These are phyloP conservation scores for Aix galericulata DNA, from an alignment of 2,113 vertebrate genomes.

Conservation along the genomic window DNA sequence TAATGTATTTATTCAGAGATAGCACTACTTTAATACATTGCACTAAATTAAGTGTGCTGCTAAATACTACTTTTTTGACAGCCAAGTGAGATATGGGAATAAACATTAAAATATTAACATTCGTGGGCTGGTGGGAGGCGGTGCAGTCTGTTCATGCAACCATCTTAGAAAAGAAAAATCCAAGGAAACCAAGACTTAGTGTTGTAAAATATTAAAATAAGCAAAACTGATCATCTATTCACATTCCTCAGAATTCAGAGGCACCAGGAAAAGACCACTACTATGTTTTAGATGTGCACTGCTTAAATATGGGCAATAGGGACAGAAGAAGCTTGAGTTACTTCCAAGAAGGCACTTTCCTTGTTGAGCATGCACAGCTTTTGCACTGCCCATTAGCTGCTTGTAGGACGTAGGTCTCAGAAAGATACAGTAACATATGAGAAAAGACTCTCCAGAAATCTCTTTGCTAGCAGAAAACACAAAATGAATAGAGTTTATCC, in stretches of 20 bases:
- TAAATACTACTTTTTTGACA: slow-evolving; percentile 17
- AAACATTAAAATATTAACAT: slow-evolving; percentile 25
- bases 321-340: neutral
- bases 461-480: neutral
- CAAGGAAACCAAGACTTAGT: neutral
- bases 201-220: neutral
- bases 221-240: slow-evolving; percentile 23
- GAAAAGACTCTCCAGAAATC: neutral
- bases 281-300: slow-evolving; percentile 8
- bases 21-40: neutral
- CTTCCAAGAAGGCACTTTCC: slow-evolving; percentile 22
- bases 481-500: neutral
- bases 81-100: neutral
- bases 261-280: neutral
- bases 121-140: neutral
- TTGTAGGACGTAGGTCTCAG: accelerated
- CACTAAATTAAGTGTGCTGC: neutral
- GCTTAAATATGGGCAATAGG: neutral
- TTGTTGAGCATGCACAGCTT: neutral
- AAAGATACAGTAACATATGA: neutral
- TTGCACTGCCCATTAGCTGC: neutral
- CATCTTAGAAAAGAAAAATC: neutral
- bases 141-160: neutral
- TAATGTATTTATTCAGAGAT: neutral
- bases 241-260: neutral